These are phyloP conservation scores for Vidua chalybeata DNA, from an alignment of 2,113 vertebrate species.

Conservation along the genomic window DNA sequence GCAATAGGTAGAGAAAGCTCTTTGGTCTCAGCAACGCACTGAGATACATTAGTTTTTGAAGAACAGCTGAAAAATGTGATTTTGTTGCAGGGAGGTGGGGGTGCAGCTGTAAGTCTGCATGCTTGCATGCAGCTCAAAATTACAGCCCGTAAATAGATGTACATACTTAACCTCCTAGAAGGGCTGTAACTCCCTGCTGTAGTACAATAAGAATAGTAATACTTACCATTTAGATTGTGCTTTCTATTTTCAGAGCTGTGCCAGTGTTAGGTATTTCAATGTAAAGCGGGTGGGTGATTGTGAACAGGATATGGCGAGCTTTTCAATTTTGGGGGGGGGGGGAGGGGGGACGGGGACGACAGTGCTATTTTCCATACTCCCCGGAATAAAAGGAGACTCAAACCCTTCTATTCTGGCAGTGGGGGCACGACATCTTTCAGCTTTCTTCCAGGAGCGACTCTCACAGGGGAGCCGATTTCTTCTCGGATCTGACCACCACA, in stretches of 20 bases:
- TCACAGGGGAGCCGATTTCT: conserved; percentile 2
- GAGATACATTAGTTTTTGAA: not conserved
- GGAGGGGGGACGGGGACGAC: too few relatives aligned
- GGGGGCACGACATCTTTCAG: not conserved
- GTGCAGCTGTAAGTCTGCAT: not conserved
- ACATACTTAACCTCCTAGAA: conserved; percentile 4
- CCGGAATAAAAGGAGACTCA: not conserved
- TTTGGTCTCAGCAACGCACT: not conserved
- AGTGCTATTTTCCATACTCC: not conserved
- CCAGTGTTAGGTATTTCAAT: not conserved
- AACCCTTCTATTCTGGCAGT: not conserved
- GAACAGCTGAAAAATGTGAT: not conserved
- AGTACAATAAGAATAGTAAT: conserved; percentile 20
- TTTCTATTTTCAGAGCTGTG: conserved; percentile 41
- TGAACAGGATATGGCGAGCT: not conserved
- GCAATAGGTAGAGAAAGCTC: not conserved
- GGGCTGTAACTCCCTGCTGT: conserved; percentile 3
- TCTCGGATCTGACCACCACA: conserved; percentile 34
- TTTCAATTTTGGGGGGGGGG: not conserved
- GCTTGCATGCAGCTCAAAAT: not conserved
- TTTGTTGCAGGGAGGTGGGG: not conserved
- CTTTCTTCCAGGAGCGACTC: conserved; percentile 11
- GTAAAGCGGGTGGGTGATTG: not conserved
- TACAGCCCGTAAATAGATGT: conserved; percentile 1
- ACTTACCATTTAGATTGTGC: not conserved